Conservation (phyloP, 2,113 vertebrate species). For the Rhea americana region DNA sequence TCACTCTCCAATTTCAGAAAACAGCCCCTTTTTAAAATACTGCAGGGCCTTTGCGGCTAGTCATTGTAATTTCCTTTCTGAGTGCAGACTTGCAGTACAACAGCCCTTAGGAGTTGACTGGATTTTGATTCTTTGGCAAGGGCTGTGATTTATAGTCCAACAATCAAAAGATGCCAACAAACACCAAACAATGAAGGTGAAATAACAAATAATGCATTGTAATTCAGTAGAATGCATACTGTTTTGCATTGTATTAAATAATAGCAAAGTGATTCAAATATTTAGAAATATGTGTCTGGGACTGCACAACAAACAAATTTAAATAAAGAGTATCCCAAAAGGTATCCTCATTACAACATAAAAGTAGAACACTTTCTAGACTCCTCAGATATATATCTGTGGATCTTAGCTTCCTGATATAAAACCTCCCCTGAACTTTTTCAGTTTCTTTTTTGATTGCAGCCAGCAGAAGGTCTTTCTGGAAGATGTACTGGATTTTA, state of each 20-base stretch:
- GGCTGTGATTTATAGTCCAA: neutral
- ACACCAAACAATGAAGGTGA: rapidly evolving
- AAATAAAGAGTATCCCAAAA: neutral
- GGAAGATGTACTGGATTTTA: rapidly evolving
- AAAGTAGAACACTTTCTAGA: rapidly evolving
- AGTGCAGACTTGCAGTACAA: neutral
- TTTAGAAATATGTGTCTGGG: neutral
- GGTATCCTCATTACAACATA: neutral
- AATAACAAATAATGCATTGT: rapidly evolving
- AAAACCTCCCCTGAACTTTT: rapidly evolving
- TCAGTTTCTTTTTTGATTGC: rapidly evolving
- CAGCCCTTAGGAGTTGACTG: neutral
- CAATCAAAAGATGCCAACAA: rapidly evolving
- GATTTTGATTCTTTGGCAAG: too few relatives aligned
- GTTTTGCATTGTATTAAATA: rapidly evolving
- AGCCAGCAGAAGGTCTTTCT: neutral
- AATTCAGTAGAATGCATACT: rapidly evolving
- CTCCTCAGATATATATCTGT: rapidly evolving
- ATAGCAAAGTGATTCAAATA: rapidly evolving
- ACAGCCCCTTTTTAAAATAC: neutral
- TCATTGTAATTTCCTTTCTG: rapidly evolving
- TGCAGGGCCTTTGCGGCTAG: neutral
- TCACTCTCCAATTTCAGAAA: neutral
- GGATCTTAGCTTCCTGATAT: neutral
- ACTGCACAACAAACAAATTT: neutral